Percentiles rank a stretch among this genome's conserved stretches.
phyloP scores from a whole-genome alignment of 2,888 invertebrate genomes.

The Trissolcus brochymenae region DNA sequence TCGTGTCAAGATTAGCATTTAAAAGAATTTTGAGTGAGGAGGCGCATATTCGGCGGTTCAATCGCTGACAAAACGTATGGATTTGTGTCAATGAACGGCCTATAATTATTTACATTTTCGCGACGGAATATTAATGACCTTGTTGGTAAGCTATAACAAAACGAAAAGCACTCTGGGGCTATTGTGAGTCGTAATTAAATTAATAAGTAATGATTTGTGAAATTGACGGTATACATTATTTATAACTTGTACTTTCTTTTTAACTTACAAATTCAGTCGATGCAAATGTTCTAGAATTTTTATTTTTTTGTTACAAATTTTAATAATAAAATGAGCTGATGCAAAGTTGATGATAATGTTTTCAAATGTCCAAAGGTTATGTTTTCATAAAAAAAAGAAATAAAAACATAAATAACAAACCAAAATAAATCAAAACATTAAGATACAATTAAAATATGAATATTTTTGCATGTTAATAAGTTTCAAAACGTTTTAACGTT shows the following conservation, averaged over 20 bases:
- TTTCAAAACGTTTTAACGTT: too few relatives aligned
- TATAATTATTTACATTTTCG: constrained; percentile 19
- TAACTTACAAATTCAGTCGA: not conserved
- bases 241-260: not conserved
- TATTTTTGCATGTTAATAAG: too few relatives aligned
- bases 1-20: constrained; percentile 42
- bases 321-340: too few relatives aligned
- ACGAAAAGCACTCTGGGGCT: constrained; percentile 3
- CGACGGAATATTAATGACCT: constrained; percentile 21
- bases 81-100: constrained; percentile 37
- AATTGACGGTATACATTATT: constrained; percentile 6
- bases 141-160: constrained; percentile 10
- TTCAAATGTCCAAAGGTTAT: too few relatives aligned
- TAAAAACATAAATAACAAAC: too few relatives aligned
- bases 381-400: too few relatives aligned
- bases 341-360: too few relatives aligned
- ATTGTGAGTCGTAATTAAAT: constrained; percentile 18
- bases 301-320: too few relatives aligned
- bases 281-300: too few relatives aligned
- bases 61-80: constrained; percentile 39
- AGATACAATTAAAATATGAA: too few relatives aligned
- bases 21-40: constrained; percentile 42
- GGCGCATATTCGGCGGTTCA: constrained; percentile 23
- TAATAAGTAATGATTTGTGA: constrained; percentile 26
- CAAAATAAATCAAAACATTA: too few relatives aligned